Evolutionary conservation across 2,113 vertebrate species (phyloP), one percentile per base, ranked within the genome.

Genomic region (Mastomys natalensis): DNA sequence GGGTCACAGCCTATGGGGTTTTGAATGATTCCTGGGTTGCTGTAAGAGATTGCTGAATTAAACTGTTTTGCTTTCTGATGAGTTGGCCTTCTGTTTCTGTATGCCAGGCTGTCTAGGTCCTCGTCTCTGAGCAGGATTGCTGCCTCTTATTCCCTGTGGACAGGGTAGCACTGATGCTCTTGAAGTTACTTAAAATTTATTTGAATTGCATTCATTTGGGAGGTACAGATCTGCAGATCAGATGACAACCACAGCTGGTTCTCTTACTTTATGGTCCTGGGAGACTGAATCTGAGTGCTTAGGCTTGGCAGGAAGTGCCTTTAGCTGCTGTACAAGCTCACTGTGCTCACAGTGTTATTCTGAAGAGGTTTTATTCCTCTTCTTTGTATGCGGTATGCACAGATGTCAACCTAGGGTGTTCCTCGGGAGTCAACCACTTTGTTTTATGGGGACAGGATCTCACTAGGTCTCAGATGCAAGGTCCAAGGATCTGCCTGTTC

Each of bases 101-200:
- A 13, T 1, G 29, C 43, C 13, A 16, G 2, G 0, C 80, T 16
- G 3, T 6, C 7, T 1, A 3, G 0, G 13, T 34, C 37, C 48
- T 40, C 4, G 80, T 5, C 34, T n/a, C 51, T 7, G 0, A 34
- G 40, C 21, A 37, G 73, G 58, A 29, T 0, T 15, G 55, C 51
- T 43, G 58, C 24, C 68, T 31, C 60, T 5, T 5, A 3, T 1
- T 10, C 60, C 43, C 31, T 3, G 24, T 10, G 26, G 43, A 7
- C 13, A 51, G 26, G 17, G 43, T 8, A 24, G n/a, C 68, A 8
- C 68, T 0, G 16, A 3, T 8, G 13, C 19, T 45, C 60, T 48
- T 76, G 21, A 53, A 78, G 29, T 48, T 78, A 34, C 34, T 80
- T 60, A 66, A 66, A 66, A 64, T 31, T 12, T 26, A 70, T 76